phyloP scores from a whole-genome alignment of 2,113 vertebrate genomes.

The Bolborhynchus lineola region DNA sequence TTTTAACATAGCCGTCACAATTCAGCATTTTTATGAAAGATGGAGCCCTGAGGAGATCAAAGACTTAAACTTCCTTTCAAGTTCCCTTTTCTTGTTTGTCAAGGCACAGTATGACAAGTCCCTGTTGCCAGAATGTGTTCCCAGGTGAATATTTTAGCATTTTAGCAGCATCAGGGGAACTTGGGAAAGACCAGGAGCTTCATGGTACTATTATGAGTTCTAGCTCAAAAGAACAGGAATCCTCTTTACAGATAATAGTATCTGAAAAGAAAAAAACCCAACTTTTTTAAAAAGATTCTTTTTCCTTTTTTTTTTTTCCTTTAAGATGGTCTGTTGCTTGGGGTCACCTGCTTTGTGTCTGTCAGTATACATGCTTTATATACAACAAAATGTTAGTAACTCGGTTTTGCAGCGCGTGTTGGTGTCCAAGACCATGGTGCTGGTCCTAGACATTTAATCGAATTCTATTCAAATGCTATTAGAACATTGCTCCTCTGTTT shows the following conservation, averaged over 20 bases:
- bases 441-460: background rate
- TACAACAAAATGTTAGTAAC: background rate
- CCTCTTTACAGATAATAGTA: background rate
- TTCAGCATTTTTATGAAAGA: constrained; percentile 7
- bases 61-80: background rate
- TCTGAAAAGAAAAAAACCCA: background rate
- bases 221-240: background rate
- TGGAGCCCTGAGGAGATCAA: background rate
- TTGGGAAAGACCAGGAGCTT: background rate
- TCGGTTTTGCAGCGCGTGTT: background rate
- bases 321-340: background rate
- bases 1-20: background rate
- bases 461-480: background rate
- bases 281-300: no score
- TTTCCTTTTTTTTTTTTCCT: background rate
- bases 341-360: background rate
- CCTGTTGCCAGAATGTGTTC: background rate
- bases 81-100: background rate
- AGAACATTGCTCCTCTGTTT: background rate
- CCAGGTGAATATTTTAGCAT: background rate
- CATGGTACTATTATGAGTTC: background rate
- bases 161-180: background rate
- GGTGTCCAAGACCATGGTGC: background rate
- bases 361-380: background rate
- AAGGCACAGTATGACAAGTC: background rate